Evolutionary conservation across 2,797 vertebrate species (phyloP).

Genomic region (Dicrostonyx torquatus): DNA sequence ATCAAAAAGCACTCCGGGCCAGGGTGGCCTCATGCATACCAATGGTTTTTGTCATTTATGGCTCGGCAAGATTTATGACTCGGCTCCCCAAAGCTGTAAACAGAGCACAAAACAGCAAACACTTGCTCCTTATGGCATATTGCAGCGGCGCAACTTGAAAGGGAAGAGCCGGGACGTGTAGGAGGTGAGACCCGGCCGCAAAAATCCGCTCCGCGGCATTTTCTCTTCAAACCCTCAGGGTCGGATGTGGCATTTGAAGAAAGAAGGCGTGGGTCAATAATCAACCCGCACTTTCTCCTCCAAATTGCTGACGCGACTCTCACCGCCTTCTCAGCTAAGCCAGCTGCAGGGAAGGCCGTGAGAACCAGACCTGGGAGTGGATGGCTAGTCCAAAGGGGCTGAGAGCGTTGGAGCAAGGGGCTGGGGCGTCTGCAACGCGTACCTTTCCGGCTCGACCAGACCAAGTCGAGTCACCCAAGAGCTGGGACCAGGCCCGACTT

Average conservation of each 20-base stretch:
- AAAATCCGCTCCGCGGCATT: conserved; percentile 91
- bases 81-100: conserved; percentile 92
- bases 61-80: conserved; percentile 94
- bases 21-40: conserved; percentile 93
- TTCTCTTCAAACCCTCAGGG: conserved; percentile 87
- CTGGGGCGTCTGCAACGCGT: not conserved
- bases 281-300: conserved; percentile 93
- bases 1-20: conserved; percentile 86
- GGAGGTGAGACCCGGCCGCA: conserved; percentile 90
- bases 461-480: not conserved
- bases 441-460: conserved; percentile 17
- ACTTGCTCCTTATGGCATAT: conserved; percentile 90
- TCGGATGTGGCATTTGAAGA: conserved; percentile 86
- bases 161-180: conserved; percentile 89
- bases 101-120: conserved; percentile 91
- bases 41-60: conserved; percentile 93
- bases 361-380: conserved; percentile 81
- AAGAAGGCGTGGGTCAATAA: conserved; percentile 92
- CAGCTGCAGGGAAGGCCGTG: conserved; percentile 80
- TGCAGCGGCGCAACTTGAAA: conserved; percentile 88
- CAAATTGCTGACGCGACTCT: conserved; percentile 92
- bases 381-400: not conserved
- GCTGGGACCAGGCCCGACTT: not conserved
- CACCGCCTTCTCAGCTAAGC: conserved; percentile 78
- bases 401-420: not conserved